These are phyloP conservation scores for Sus scrofa DNA, from an alignment of 2,113 vertebrate species.

Conservation along the genomic window T2T-Sscrofa CM000817.6:160878501-160879000, in stretches of 20 bases:
- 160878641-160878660: neutral
- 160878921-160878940: neutral
- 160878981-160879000: no score
- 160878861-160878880: neutral
- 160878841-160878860: neutral
- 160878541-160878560: neutral
- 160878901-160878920: neutral
- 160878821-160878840: neutral
- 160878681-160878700: neutral
- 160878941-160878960: neutral
- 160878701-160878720: neutral
- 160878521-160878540: neutral
- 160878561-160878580: neutral
- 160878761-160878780: no score
- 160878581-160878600: neutral
- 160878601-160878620: neutral
- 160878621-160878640: neutral
- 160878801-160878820: neutral
- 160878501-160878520: neutral
- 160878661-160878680: neutral
- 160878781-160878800: neutral
- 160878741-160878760: neutral
- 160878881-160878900: fast-evolving
- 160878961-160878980: neutral
- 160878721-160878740: neutral